Evolutionary conservation across 2,888 invertebrate species (phyloP).

Genomic region (Idaea biselata): DNA sequence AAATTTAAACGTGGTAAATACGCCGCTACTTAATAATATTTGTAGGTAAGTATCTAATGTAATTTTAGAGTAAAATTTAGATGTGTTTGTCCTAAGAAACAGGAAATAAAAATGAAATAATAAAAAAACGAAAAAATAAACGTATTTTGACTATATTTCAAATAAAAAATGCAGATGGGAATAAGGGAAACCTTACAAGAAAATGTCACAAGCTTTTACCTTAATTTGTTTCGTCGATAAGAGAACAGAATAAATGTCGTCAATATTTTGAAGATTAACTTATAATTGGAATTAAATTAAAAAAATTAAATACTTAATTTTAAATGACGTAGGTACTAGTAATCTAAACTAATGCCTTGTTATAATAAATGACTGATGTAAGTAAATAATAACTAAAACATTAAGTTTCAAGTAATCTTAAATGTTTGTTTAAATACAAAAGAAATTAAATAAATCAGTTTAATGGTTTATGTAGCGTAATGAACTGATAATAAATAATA

Average conservation of each 20-base stretch:
- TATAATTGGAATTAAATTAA: conserved; percentile 76
- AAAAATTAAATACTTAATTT: conserved; percentile 80
- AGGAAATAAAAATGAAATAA: conserved; percentile 47
- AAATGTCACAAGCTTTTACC: conserved; percentile 77
- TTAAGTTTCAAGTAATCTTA: conserved; percentile 72
- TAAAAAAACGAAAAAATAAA: conserved; percentile 58
- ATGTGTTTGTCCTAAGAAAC: conserved; percentile 16
- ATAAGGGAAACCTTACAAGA: conserved; percentile 78
- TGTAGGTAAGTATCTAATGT: too few species aligned
- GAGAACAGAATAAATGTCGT: conserved; percentile 63
- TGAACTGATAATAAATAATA: conserved; percentile 81
- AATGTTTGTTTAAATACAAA: conserved; percentile 76
- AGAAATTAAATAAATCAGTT: conserved; percentile 79
- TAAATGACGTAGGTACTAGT: conserved; percentile 75
- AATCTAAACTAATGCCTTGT: conserved; percentile 71
- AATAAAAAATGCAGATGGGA: conserved; percentile 79
- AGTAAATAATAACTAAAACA: conserved; percentile 31
- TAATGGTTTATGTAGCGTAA: conserved; percentile 76
- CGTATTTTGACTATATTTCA: conserved; percentile 81
- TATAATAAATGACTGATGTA: conserved; percentile 78
- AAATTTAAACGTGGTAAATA: too few species aligned
- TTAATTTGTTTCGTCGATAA: conserved; percentile 72
- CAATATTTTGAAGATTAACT: conserved; percentile 76
- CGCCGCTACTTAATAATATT: too few species aligned
- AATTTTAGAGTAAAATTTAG: neutral